These are phyloP conservation scores for Luperina nickerlii DNA, from an alignment of 2,888 invertebrate genomes.

Conservation along the genomic window DNA sequence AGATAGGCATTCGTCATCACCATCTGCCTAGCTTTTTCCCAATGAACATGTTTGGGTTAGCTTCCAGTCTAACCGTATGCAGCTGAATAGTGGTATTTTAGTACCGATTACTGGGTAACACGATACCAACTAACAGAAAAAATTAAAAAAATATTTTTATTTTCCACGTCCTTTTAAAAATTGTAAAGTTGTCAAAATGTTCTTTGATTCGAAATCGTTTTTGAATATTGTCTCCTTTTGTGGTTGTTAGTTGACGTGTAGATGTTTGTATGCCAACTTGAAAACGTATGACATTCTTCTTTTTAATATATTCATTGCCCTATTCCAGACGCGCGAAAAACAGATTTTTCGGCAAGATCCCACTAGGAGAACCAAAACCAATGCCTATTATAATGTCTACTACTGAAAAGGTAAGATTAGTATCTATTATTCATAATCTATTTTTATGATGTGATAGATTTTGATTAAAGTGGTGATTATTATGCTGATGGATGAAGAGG, in stretches of 20 bases:
- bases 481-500: background rate
- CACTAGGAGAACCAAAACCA: slow-evolving; percentile 76
- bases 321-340: slow-evolving; percentile 77
- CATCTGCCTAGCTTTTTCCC: background rate
- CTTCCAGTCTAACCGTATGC: background rate
- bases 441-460: background rate
- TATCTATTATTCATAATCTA: background rate
- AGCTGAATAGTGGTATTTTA: background rate
- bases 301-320: background rate
- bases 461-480: background rate
- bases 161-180: background rate
- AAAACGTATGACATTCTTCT: background rate
- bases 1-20: background rate
- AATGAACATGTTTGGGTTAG: background rate
- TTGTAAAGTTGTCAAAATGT: background rate
- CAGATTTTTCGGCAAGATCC: slow-evolving; percentile 77
- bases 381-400: slow-evolving; percentile 70
- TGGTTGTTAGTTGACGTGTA: background rate
- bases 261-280: background rate
- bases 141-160: background rate
- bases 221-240: background rate
- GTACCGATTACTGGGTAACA: background rate
- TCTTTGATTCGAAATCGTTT: background rate
- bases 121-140: background rate
- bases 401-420: slow-evolving; percentile 68